These are phyloP conservation scores for Forpus xanthops DNA, from an alignment of 2,797 vertebrate genomes.

Conservation along the genomic window DNA sequence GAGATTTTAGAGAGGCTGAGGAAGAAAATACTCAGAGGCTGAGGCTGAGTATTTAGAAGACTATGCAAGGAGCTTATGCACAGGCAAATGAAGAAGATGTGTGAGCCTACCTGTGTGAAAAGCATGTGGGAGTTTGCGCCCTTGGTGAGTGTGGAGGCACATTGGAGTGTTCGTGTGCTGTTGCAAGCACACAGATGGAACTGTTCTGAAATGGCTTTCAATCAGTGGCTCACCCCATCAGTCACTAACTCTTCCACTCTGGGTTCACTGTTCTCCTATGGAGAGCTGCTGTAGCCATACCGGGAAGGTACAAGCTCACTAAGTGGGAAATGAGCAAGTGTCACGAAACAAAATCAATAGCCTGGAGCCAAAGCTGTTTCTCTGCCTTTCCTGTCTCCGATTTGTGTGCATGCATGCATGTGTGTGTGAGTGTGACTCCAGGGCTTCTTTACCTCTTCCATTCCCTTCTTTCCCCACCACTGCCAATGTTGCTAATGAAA, in stretches of 20 bases:
- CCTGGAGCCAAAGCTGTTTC: constrained; percentile 27
- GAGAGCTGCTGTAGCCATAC: neutral
- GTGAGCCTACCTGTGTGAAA: accelerated
- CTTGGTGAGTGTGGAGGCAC: neutral
- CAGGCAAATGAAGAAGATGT: accelerated
- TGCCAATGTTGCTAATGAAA: neutral
- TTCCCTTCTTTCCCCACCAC: neutral
- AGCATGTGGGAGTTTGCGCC: accelerated
- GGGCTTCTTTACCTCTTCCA: neutral
- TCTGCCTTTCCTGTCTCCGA: neutral
- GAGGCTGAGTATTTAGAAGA: neutral
- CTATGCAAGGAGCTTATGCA: neutral
- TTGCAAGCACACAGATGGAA: neutral
- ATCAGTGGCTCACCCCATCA: neutral
- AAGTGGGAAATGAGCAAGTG: constrained; percentile 3
- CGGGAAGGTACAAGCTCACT: constrained; percentile 1
- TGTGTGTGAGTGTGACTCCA: neutral
- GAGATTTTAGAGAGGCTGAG: neutral
- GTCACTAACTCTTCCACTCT: neutral
- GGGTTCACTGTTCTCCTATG: neutral
- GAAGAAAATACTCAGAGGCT: neutral
- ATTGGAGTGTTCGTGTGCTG: neutral
- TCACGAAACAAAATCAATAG: neutral
- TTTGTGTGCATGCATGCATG: neutral
- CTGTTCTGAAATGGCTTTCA: neutral